These are phyloP conservation scores for Eriocheir sinensis DNA, from an alignment of 1,140 invertebrate species.

Conservation along the genomic window DNA sequence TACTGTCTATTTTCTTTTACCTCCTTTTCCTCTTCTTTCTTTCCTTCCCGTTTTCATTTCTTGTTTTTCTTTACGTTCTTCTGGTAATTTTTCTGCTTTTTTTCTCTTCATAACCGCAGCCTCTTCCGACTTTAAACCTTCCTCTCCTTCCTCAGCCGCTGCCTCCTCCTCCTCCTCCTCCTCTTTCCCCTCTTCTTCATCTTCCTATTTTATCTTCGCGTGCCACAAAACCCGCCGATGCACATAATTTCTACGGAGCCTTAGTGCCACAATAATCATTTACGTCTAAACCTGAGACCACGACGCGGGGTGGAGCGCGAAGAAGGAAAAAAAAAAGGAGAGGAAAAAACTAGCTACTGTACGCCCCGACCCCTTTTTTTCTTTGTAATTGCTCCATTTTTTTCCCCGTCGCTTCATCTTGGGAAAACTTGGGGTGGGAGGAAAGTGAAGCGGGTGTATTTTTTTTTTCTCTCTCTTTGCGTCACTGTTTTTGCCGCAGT, in stretches of 20 bases:
- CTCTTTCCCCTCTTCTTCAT: neutral
- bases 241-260: neutral
- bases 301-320: neutral
- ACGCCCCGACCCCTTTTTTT: neutral
- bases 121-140: too few relatives aligned
- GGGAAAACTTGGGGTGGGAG: neutral
- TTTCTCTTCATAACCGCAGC: too few relatives aligned
- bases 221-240: neutral
- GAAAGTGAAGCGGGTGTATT: neutral
- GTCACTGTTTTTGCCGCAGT: neutral
- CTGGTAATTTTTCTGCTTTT: too few relatives aligned
- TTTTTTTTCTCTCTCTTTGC: too few relatives aligned
- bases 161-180: too few relatives aligned
- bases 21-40: too few relatives aligned
- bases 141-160: too few relatives aligned
- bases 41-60: too few relatives aligned
- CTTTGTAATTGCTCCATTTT: conserved; percentile 3
- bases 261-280: neutral
- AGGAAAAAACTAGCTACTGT: neutral
- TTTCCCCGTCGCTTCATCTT: conserved; percentile 23
- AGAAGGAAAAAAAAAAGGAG: neutral
- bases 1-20: too few relatives aligned
- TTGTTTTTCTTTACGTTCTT: neutral
- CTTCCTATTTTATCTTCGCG: too few relatives aligned
- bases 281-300: neutral